Percentiles rank a stretch among this genome's conserved stretches.
These are phyloP conservation scores for Pachydiplax longipennis DNA, from an alignment of 2,888 invertebrate species.

Conservation along the genomic window DNA sequence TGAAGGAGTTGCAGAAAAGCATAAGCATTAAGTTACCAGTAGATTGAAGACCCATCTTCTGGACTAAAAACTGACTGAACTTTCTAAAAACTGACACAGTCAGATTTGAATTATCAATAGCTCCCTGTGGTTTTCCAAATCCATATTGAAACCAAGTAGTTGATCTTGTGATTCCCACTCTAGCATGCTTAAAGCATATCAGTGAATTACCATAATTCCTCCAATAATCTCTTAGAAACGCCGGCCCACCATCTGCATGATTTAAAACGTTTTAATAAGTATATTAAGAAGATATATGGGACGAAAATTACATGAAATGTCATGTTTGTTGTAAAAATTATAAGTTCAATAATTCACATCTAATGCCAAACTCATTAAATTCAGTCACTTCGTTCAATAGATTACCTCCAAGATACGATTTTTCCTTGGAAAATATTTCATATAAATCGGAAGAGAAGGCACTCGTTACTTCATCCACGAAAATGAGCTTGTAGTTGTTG, in stretches of 20 bases:
- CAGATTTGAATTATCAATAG: constrained; percentile 53
- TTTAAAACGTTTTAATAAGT: neutral
- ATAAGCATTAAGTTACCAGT: neutral
- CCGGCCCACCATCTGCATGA: constrained; percentile 53
- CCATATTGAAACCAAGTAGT: constrained; percentile 64
- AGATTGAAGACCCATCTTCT: constrained; percentile 48
- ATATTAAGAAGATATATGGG: neutral
- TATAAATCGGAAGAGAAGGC: neutral
- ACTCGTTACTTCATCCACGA: constrained; percentile 54
- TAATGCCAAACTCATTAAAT: no score
- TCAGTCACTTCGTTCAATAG: no score
- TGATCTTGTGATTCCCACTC: constrained; percentile 58
- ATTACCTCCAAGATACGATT: neutral
- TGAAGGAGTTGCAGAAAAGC: no score
- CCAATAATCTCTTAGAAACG: constrained; percentile 52
- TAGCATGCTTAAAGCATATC: constrained; percentile 58
- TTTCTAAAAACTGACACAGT: constrained; percentile 51
- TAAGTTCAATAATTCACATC: no score
- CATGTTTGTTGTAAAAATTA: no score
- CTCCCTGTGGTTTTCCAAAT: constrained; percentile 59
- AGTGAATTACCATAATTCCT: constrained; percentile 55
- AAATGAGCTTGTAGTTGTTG: constrained; percentile 53
- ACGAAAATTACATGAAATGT: no score
- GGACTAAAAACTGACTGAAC: constrained; percentile 53
- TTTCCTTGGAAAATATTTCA: neutral